A percentile compares a stretch with the other conserved stretches of the same genome.
Evolutionary conservation across 2,797 vertebrate genomes (phyloP).

Genomic region (Acanthornis magna): DNA sequence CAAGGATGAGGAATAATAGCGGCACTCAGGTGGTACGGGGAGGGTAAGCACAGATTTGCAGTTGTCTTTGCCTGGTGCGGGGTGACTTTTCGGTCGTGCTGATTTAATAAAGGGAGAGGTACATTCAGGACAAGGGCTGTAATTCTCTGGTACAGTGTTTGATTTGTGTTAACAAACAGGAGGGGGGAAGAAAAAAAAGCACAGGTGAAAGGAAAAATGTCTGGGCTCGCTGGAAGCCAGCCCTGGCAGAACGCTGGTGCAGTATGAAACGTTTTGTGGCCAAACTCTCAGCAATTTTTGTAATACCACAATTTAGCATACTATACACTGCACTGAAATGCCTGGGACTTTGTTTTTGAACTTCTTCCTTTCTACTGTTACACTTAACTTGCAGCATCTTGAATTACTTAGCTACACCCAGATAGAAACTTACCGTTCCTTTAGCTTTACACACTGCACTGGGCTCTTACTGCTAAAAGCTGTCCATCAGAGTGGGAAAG

Average conservation of each 20-base stretch:
- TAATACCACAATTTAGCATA: conserved; percentile 32
- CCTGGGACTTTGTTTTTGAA: conserved; percentile 53
- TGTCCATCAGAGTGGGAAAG: neutral
- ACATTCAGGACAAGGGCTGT: neutral
- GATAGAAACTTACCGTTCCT: conserved; percentile 35
- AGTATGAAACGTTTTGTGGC: neutral
- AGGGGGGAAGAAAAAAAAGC: neutral
- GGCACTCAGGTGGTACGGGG: conserved; percentile 57
- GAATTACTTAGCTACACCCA: conserved; percentile 59
- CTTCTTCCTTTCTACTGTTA: conserved; percentile 60
- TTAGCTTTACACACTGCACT: neutral
- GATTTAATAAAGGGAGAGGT: conserved; percentile 43
- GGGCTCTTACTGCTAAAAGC: neutral
- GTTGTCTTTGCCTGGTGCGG: conserved; percentile 27
- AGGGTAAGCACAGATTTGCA: conserved; percentile 46
- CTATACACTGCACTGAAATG: neutral
- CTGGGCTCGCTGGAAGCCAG: conserved; percentile 11
- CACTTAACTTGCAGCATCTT: conserved; percentile 60
- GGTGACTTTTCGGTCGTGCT: neutral
- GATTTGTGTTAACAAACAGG: neutral
- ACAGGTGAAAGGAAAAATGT: neutral
- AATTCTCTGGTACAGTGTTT: neutral
- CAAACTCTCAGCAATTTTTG: conserved; percentile 19
- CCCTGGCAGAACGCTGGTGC: neutral
- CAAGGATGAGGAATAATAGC: conserved; percentile 63